phyloP scores from a whole-genome alignment of 2,797 vertebrate genomes.

The Ctenopoma multispine region DNA sequence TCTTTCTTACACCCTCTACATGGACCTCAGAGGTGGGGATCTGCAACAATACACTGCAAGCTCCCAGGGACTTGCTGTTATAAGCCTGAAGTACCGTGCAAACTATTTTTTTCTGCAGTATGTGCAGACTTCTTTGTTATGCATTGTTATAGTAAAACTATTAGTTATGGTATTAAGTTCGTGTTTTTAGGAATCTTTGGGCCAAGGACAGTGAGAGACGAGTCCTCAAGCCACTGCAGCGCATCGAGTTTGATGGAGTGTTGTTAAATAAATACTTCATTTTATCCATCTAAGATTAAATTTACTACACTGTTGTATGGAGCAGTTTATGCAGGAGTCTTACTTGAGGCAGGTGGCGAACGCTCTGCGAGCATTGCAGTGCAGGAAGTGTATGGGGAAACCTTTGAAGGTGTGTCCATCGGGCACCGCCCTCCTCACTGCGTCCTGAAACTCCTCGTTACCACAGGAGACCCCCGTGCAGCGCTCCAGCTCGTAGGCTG shows the following conservation, averaged over 20 bases:
- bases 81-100: too few species aligned
- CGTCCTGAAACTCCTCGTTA: slow-evolving; percentile 98
- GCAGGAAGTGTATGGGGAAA: slow-evolving; percentile 96
- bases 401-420: slow-evolving; percentile 98
- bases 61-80: too few species aligned
- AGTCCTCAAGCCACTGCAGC: too few species aligned
- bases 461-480: slow-evolving; percentile 91
- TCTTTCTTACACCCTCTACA: not conserved
- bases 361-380: slow-evolving; percentile 92
- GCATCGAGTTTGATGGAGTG: too few species aligned
- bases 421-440: slow-evolving; percentile 92
- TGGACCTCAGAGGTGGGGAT: too few species aligned
- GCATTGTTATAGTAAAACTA: not conserved
- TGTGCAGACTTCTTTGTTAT: not conserved
- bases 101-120: too few species aligned
- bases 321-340: not conserved
- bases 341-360: slow-evolving; percentile 95
- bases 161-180: not conserved
- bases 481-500: slow-evolving; percentile 95
- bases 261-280: too few species aligned
- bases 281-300: too few species aligned
- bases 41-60: too few species aligned
- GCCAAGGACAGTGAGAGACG: too few species aligned
- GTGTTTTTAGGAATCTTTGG: not conserved
- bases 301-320: too few species aligned